These are phyloP conservation scores for Osedax fenrisi DNA, from an alignment of 2,888 invertebrate genomes.

Conservation along the genomic window DNA sequence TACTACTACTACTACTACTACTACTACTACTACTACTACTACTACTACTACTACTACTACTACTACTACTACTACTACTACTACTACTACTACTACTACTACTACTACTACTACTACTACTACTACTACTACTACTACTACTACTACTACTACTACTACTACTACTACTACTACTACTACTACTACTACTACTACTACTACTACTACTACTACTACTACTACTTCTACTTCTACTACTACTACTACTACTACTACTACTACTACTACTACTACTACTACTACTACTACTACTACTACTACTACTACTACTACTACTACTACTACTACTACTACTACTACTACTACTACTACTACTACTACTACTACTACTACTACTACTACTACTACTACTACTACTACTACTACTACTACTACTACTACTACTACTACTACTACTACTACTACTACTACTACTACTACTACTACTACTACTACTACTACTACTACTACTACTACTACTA, in stretches of 20 bases:
- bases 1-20: conserved; percentile 8
- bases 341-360: conserved; percentile 5
- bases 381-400: conserved; percentile 15
- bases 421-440: conserved; percentile 11
- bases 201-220: conserved; percentile 17
- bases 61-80: conserved; percentile 22
- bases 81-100: conserved; percentile 19
- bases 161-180: conserved; percentile 7
- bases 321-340: conserved; percentile 8
- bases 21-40: conserved; percentile 19
- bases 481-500: conserved; percentile 20
- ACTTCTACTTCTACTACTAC: conserved; percentile 6
- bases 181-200: background rate
- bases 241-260: conserved; percentile 11
- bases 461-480: conserved; percentile 13
- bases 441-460: conserved; percentile 14
- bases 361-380: conserved; percentile 12
- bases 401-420: conserved; percentile 6
- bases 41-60: conserved; percentile 15
- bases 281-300: conserved; percentile 13
- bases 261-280: conserved; percentile 11
- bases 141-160: background rate
- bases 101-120: conserved; percentile 19
- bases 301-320: conserved; percentile 13
- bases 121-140: conserved; percentile 20